Evolutionary conservation across 2,888 invertebrate species (phyloP), one percentile per base, ranked within the genome.

Genomic region (Boloria euphrosyne): DNA sequence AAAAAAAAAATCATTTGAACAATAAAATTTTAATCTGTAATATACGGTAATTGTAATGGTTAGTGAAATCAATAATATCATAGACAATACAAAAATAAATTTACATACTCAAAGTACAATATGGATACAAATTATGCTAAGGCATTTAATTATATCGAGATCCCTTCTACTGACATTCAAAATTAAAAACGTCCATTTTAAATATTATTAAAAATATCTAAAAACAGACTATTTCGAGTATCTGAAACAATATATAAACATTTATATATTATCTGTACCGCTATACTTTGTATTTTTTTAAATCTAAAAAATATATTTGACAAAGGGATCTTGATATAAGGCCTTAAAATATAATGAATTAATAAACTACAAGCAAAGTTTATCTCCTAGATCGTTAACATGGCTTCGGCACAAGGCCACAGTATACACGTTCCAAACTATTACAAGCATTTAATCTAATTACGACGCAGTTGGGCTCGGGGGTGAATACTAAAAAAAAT

Each of bases 41-140:
- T 59, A 50, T 22, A 59, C 58, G 31, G 49, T 27, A 64, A 50
- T 49, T 51, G 52, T 52, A 59, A 65, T 38, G 58, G 64, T 65
- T 65, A 65, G 58, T 52, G 46, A 53, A 65, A 65, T 57, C 44
- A 53, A 38, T 31, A 55, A 16, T 65, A 65, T 59, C 31, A 52
- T 52, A 65, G 46, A 47, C 38, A 31, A 52, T 65, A 65, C 27
- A 64, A 53, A 65, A 65, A 47, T 65, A 65, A 65, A 52, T 59
- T 59, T 52, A 47, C 58, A 59, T 47, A 51, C 51, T 22, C 27
- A 53, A 53, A 65, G 50, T 50, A 59, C 7, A 43, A 31, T 38
- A 38, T 59, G 22, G 31, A 38, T 59, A 59, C 47, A 59, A 57
- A 46, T 44, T n/a, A 14, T 44, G 22, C 22, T 14, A 44, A 46